Base-by-base conservation (phyloP, 2,888 invertebrate species). In the Ceriagrion tenellum region DNA sequence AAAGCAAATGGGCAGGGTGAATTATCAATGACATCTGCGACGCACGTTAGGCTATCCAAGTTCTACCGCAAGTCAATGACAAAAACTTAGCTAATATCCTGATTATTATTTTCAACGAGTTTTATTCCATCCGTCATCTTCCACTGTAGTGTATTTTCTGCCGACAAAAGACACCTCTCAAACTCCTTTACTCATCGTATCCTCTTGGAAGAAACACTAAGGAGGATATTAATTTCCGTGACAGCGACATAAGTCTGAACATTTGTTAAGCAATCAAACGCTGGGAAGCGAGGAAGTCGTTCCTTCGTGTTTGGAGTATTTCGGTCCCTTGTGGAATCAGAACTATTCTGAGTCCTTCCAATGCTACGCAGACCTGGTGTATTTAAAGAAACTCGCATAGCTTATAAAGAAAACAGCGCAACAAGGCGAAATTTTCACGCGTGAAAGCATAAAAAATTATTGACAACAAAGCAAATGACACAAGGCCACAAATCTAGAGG, bases 261-360 rank as follows among this genome's bases (percentile, higher is more conserved):
- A 18, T 35, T 23, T 12, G 81, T 81, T 30, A 18, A 18, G 30
- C 30, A 35, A 81, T 81, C 35, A 30, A 69, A 81, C 81, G 4
- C 13, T 13, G 35, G 81, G 81, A 0, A 81, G 35, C 18, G n/a
- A 47, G 8, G 30, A 35, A 81, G n/a, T 81, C 6, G 30, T 35
- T 20, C 23, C n/a, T 23, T 69, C 23, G 81, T 81, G 26, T 59
- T 59, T 40, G 63, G 20, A 35, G 91, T 91, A 91, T 91, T 56
- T 91, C 59, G 63, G 63, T 63, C 59, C 56, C n/a, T 8, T 26
- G 63, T 91, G 91, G 35, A 59, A 56, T 59, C 55, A 55, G 90
- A 55, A 55, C 55, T 40, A 30, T 90, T 30, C 35, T 40, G 35
- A 26, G 55, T 23, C 30, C n/a, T n/a, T 12, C 56, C 91, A 91